Conservation (phyloP, 2,797 vertebrate genomes). For the Agapornis canus region DNA sequence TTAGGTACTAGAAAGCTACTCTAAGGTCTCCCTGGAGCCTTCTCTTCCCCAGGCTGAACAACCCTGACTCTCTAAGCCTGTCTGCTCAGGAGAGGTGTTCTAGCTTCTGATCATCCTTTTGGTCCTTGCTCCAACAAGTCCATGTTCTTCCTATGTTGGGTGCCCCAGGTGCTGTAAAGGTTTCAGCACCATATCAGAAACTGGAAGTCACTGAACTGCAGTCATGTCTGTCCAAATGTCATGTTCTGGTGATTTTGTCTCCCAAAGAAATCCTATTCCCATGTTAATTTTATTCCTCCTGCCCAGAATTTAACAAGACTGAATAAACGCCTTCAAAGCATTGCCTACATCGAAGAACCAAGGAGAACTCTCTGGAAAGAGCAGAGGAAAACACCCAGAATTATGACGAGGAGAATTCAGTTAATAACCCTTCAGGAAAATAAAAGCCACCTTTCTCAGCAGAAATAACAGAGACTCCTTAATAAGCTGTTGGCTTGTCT, state of each 20-base stretch:
- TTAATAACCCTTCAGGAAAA: slow-evolving; percentile 21
- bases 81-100: not conserved
- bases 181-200: not conserved
- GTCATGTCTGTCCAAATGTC: not conserved
- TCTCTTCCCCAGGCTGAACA: not conserved
- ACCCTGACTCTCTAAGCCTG: not conserved
- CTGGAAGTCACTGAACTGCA: not conserved
- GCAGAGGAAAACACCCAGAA: not conserved
- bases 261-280: not conserved
- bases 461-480: slow-evolving; percentile 36
- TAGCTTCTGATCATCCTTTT: not conserved
- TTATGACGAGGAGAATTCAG: not conserved
- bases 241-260: not conserved
- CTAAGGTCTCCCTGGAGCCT: not conserved
- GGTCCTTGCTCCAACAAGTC: not conserved
- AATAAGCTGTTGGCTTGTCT: slow-evolving; percentile 21
- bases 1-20: not conserved
- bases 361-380: not conserved
- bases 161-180: not conserved
- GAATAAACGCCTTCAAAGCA: not conserved
- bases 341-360: not conserved
- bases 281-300: not conserved
- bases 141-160: not conserved
- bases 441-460: slow-evolving; percentile 18
- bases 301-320: not conserved